Evolutionary conservation across 2,113 vertebrate species (phyloP).

Genomic region (Paradoxurus hermaphroditus): DNA sequence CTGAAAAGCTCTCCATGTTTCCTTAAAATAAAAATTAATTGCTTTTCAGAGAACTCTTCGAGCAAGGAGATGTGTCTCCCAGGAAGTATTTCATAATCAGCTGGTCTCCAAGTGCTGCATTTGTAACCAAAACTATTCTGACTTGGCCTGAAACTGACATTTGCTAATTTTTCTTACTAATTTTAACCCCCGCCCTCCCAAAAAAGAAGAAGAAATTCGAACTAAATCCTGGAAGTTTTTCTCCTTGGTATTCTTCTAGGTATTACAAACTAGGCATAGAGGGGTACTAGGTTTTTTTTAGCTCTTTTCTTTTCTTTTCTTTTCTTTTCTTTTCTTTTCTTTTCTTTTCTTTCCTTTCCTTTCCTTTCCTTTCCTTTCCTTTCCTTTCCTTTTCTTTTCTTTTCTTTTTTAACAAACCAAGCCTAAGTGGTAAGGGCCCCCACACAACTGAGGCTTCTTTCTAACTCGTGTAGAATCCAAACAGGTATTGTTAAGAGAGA

Average conservation of each 20-base stretch:
- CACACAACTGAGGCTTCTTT: fast-evolving
- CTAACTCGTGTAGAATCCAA: not conserved
- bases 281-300: fast-evolving
- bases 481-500: not conserved
- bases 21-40: conserved; percentile 79
- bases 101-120: conserved; percentile 68
- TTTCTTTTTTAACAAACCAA: not conserved
- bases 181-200: not conserved
- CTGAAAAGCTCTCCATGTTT: conserved; percentile 34
- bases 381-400: too few species aligned
- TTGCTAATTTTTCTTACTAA: conserved; percentile 47
- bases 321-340: too few species aligned
- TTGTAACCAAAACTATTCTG: conserved; percentile 72
- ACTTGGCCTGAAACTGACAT: conserved; percentile 70
- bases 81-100: conserved; percentile 76
- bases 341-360: too few species aligned
- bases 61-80: conserved; percentile 70
- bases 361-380: too few species aligned
- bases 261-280: not conserved
- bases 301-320: too few species aligned
- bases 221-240: not conserved
- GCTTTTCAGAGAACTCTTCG: conserved; percentile 64
- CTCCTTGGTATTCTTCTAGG: not conserved
- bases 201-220: not conserved
- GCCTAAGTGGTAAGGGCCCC: not conserved